Percentiles rank a stretch among this genome's conserved stretches.
phyloP scores from a whole-genome alignment of 2,113 vertebrate species.

The Mormyrus lacerda region DNA sequence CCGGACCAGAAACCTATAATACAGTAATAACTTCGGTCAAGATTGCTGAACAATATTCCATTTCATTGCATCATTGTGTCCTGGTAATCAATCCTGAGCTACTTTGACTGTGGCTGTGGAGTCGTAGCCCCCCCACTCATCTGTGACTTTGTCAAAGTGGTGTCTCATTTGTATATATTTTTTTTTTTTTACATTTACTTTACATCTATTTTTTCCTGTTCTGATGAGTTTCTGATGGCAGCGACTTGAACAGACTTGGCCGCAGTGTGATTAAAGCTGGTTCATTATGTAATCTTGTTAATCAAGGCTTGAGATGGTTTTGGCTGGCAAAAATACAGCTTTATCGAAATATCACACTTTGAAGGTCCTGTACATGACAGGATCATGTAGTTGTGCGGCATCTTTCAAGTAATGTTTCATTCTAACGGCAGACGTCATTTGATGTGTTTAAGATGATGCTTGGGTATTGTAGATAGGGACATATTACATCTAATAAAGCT shows the following conservation, averaged over 20 bases:
- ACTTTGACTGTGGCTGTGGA: not conserved
- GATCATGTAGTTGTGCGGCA: not conserved
- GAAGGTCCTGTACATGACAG: not conserved
- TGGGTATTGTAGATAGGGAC: not conserved
- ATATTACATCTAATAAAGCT: not conserved
- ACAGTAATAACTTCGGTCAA: not conserved
- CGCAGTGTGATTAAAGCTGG: not conserved
- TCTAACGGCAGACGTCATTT: not conserved
- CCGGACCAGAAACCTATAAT: not conserved
- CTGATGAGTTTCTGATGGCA: not conserved
- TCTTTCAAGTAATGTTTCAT: not conserved
- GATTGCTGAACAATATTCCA: not conserved
- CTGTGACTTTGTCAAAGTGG: not conserved
- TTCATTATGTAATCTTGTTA: not conserved
- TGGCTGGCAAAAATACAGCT: not conserved
- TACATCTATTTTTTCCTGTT: not conserved
- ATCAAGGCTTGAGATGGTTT: not conserved
- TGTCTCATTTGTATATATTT: not conserved
- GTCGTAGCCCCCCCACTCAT: not conserved
- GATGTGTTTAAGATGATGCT: not conserved
- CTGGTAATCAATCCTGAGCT: not conserved
- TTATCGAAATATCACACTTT: not conserved
- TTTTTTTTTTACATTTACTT: not conserved
- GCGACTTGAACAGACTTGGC: not conserved
- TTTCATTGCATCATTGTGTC: not conserved